phyloP scores from a whole-genome alignment of 2,113 vertebrate genomes.

The Menura novaehollandiae region DNA sequence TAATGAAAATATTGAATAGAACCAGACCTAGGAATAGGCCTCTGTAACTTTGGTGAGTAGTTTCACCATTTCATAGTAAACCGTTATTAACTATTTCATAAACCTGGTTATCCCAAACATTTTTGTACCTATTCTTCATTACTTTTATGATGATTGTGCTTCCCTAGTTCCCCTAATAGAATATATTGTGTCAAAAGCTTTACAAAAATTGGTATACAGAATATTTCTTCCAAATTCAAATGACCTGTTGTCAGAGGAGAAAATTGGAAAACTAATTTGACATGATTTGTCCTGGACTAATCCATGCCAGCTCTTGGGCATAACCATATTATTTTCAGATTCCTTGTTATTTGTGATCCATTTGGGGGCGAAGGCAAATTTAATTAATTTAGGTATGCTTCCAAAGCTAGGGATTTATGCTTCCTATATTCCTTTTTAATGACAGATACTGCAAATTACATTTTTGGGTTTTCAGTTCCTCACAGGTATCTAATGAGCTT shows the following conservation, averaged over 20 bases:
- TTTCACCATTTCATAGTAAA: background rate
- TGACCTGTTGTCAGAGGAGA: background rate
- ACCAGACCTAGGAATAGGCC: accelerated
- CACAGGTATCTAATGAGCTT: background rate
- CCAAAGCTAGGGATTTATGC: background rate
- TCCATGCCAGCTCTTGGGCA: background rate
- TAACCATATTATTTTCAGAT: background rate
- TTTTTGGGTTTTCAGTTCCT: background rate
- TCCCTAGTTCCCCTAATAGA: background rate
- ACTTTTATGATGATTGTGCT: background rate
- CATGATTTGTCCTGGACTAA: background rate
- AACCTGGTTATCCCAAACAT: accelerated
- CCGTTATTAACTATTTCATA: background rate
- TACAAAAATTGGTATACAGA: background rate
- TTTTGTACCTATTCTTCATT: background rate
- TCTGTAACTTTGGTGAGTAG: background rate
- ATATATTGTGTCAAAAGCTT: background rate
- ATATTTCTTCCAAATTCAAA: background rate
- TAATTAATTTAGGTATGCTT: background rate
- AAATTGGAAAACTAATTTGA: background rate
- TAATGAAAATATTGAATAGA: background rate
- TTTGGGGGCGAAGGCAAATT: background rate
- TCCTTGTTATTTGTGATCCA: background rate
- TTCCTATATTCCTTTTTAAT: background rate
- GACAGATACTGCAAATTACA: background rate